Evolutionary conservation across 2,113 vertebrate species (phyloP).

Genomic region (Macquaria ambigua): DNA sequence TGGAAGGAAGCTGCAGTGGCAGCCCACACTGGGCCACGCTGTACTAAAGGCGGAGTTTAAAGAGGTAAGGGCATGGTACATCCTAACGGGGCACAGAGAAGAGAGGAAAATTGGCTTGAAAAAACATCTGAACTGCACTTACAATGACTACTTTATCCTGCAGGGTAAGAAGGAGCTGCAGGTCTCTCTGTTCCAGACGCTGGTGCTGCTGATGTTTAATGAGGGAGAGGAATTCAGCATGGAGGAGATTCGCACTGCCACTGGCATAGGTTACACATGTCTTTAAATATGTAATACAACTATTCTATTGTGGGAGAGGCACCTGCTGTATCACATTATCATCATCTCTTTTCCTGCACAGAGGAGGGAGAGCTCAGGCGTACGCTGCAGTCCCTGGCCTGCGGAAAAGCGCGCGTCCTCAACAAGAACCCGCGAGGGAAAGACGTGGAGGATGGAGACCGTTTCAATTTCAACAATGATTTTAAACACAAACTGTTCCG

Average conservation of each 20-base stretch:
- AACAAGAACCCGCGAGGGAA: conserved; percentile 97
- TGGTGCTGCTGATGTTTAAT: conserved; percentile 99
- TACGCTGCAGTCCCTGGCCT: conserved; percentile 96
- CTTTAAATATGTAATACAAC: conserved; percentile 6
- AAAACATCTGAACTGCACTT: not conserved
- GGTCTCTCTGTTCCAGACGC: conserved; percentile 97
- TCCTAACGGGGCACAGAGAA: not conserved
- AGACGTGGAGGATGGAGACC: conserved; percentile 98
- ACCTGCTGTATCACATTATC: not conserved
- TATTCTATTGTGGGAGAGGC: not conserved
- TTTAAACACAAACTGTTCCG: conserved; percentile 99
- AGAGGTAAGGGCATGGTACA: conserved; percentile 84
- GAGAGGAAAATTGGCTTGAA: not conserved
- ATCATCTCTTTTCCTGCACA: conserved; percentile 66
- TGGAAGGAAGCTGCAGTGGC: conserved; percentile 98
- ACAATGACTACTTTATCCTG: conserved; percentile 49
- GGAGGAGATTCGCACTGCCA: conserved; percentile 96
- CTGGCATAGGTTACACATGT: conserved; percentile 91
- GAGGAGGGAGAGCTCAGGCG: conserved; percentile 96
- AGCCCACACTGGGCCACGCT: conserved; percentile 97
- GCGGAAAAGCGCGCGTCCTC: conserved; percentile 96
- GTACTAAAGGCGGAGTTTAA: conserved; percentile 98
- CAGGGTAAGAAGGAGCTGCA: conserved; percentile 98
- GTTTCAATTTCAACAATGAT: conserved; percentile 97
- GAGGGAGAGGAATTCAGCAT: conserved; percentile 98